Evolutionary conservation across 2,797 vertebrate species (phyloP).

Genomic region (Cirrhinus mrigala): DNA sequence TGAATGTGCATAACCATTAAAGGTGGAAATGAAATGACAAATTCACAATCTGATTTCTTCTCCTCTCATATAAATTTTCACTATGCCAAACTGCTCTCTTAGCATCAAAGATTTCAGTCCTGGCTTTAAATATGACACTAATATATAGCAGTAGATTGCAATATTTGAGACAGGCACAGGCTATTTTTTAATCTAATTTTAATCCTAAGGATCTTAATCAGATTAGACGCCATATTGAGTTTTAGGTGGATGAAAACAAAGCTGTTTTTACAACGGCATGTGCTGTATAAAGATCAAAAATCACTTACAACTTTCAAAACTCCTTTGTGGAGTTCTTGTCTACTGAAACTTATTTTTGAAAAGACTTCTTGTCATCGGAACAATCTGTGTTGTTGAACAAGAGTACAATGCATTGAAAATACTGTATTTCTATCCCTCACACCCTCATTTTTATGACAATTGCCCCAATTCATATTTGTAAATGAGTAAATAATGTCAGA

Average conservation of each 20-base stretch:
- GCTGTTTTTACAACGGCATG: too few relatives aligned
- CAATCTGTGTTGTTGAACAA: too few relatives aligned
- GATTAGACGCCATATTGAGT: neutral
- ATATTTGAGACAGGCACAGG: neutral
- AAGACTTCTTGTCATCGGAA: too few relatives aligned
- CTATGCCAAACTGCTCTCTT: conserved; percentile 37
- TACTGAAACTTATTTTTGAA: too few relatives aligned
- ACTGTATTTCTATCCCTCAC: too few relatives aligned
- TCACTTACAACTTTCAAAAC: too few relatives aligned
- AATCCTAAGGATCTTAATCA: too few relatives aligned
- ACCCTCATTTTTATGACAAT: too few relatives aligned
- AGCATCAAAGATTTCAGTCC: conserved; percentile 4
- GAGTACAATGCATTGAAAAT: too few relatives aligned
- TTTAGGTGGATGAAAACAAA: neutral
- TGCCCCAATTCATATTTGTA: too few relatives aligned
- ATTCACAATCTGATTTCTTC: conserved; percentile 37
- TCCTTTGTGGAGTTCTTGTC: too few relatives aligned
- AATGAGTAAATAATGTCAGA: neutral
- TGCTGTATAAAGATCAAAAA: too few relatives aligned
- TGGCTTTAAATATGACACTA: conserved; percentile 11
- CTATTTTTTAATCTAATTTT: neutral
- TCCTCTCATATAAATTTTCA: conserved; percentile 34
- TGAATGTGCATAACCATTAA: conserved; percentile 24
- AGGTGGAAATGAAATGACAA: conserved; percentile 40
- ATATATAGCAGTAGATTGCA: neutral